Percentiles rank a stretch among this genome's conserved stretches.
Conservation (phyloP, 2,888 invertebrate species). For the Carpatolechia fugitivella region DNA sequence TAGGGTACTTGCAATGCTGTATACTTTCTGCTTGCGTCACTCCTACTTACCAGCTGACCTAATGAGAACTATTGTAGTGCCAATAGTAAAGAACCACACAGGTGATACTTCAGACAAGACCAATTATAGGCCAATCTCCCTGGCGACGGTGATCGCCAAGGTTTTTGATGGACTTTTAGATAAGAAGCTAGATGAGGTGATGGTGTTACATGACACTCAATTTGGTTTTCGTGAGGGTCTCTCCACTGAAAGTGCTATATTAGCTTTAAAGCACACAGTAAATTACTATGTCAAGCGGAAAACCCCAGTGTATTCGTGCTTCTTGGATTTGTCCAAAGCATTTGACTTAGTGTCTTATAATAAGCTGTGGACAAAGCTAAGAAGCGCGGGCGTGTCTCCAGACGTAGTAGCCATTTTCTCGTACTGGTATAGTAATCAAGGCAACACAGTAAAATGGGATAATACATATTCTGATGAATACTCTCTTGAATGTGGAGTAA, state of each 20-base stretch:
- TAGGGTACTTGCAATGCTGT: not conserved
- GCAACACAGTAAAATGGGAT: conserved; percentile 24
- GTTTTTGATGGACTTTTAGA: not conserved
- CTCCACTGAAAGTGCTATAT: not conserved
- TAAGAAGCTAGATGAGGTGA: not conserved
- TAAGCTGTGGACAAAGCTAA: not conserved
- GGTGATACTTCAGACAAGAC: not conserved
- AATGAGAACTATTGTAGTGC: not conserved
- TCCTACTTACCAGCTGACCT: not conserved
- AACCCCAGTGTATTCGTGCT: not conserved
- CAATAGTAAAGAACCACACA: not conserved
- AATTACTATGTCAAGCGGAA: not conserved
- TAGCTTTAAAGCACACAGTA: not conserved
- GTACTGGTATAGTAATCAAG: conserved; percentile 25
- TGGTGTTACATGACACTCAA: not conserved
- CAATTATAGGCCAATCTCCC: not conserved
- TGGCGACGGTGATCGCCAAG: not conserved
- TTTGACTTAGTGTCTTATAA: conserved; percentile 6
- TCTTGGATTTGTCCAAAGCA: not conserved
- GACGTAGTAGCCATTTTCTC: conserved; percentile 8
- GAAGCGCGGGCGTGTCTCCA: not conserved
- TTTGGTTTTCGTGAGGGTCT: not conserved
- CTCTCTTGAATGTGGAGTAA: conserved; percentile 21
- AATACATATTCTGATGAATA: conserved; percentile 11
- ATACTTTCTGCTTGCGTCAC: not conserved